phyloP scores from a whole-genome alignment of 30 jellyfish, hydroid and myxozoan species.

The Catostylus mosaicus region DNA sequence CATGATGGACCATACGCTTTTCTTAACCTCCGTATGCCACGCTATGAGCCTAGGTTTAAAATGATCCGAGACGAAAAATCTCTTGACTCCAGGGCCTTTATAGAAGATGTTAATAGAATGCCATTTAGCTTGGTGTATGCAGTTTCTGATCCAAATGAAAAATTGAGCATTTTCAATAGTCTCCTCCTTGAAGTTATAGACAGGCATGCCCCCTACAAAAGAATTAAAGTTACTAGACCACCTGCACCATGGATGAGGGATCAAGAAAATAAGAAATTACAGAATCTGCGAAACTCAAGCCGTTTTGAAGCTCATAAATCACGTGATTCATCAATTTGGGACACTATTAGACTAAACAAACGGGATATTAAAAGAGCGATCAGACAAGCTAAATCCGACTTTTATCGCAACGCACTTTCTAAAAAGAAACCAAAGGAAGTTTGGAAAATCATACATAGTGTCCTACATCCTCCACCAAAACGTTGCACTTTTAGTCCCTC shows the following conservation, averaged over 20 bases:
- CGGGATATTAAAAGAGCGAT: not conserved
- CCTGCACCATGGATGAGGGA: conserved; percentile 70
- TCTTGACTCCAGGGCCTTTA: not conserved
- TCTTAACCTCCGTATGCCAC: conserved; percentile 20
- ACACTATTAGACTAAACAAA: not conserved
- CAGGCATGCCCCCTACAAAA: conserved; percentile 28
- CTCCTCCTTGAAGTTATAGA: conserved; percentile 26
- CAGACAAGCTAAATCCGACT: conserved; percentile 17
- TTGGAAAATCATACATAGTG: conserved; percentile 14
- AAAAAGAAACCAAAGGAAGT: not conserved
- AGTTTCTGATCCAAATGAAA: conserved; percentile 36
- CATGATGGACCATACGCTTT: conserved; percentile 47
- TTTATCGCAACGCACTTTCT: not conserved
- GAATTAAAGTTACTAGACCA: conserved; percentile 54
- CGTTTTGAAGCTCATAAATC: conserved; percentile 21
- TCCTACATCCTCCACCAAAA: conserved; percentile 23
- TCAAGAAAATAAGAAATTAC: conserved; percentile 18
- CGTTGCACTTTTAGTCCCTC: conserved; percentile 15
- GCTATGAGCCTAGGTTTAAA: conserved; percentile 29
- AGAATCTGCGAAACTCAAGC: conserved; percentile 5
- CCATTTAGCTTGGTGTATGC: conserved; percentile 15
- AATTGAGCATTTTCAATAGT: conserved; percentile 34
- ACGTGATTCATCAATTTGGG: conserved; percentile 5
- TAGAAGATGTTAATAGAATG: conserved; percentile 3
- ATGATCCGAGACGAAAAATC: not conserved